Evolutionary conservation across 2,888 invertebrate species (phyloP).

Genomic region (Itoplectis maculator): DNA sequence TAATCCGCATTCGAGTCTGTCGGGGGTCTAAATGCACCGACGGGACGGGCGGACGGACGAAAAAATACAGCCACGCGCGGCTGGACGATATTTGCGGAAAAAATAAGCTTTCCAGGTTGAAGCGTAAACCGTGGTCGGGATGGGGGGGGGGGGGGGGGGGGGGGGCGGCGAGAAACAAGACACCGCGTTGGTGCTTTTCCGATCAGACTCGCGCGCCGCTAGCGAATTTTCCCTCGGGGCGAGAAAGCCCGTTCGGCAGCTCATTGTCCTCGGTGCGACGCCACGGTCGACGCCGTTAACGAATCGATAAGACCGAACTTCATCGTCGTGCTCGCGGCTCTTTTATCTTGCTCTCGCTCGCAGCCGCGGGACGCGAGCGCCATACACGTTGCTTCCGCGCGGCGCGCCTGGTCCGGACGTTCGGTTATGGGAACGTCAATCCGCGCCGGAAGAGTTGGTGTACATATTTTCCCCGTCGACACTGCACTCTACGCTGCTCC

Average conservation of each 20-base stretch:
- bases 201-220: not conserved
- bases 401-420: slow-evolving; percentile 76
- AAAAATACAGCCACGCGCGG: not conserved
- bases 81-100: slow-evolving; percentile 12
- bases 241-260: slow-evolving; percentile 39
- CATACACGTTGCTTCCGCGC: slow-evolving; percentile 48
- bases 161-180: not conserved
- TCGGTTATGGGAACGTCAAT: slow-evolving; percentile 77
- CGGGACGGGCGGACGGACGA: no score
- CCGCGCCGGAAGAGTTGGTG: slow-evolving; percentile 70
- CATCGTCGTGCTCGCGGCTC: slow-evolving; percentile 71
- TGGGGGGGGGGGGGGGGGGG: no score
- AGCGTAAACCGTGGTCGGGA: not conserved
- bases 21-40: not conserved
- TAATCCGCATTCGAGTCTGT: slow-evolving; percentile 34
- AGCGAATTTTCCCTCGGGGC: slow-evolving; percentile 30
- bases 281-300: slow-evolving; percentile 76
- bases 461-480: slow-evolving; percentile 74
- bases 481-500: slow-evolving; percentile 68
- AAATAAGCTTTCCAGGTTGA: not conserved
- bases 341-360: slow-evolving; percentile 41
- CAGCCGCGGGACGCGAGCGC: slow-evolving; percentile 13
- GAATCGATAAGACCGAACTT: slow-evolving; percentile 79
- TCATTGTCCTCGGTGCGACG: slow-evolving; percentile 62
- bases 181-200: slow-evolving; percentile 12